Evolutionary conservation across 2,797 vertebrate species (phyloP).

Genomic region (Gymnopithys bicolor): DNA sequence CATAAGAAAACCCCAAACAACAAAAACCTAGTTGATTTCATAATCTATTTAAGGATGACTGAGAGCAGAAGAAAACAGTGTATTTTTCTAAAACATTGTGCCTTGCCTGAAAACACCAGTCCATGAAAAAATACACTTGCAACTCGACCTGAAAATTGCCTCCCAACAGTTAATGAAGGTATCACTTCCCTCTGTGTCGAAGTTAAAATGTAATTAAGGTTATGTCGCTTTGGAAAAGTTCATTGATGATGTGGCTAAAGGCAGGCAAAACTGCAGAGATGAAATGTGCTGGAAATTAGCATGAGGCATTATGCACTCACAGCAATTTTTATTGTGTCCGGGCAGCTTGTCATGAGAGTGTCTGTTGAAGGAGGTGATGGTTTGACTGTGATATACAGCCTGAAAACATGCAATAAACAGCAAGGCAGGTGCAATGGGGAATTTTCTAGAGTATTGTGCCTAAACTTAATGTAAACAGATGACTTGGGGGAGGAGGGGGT

Average conservation of each 20-base stretch:
- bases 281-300: conserved; percentile 15
- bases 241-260: background rate
- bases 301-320: background rate
- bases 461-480: conserved; percentile 29
- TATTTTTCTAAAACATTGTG: background rate
- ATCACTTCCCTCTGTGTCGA: background rate
- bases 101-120: background rate
- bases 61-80: background rate
- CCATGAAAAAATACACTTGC: background rate
- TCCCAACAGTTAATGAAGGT: background rate
- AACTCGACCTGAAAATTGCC: conserved; percentile 7
- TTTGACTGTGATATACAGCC: conserved; percentile 1
- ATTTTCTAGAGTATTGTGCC: conserved; percentile 33
- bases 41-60: background rate
- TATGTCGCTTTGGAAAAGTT: conserved; percentile 23
- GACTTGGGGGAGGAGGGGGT: background rate
- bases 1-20: background rate
- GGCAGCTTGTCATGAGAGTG: background rate
- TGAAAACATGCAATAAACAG: conserved; percentile 25
- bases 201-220: conserved; percentile 22
- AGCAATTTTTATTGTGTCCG: background rate
- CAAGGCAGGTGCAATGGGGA: conserved; percentile 21
- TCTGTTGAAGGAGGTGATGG: background rate
- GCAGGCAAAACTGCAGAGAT: background rate
- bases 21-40: background rate